Evolutionary conservation across 1,140 invertebrate species (phyloP).

Genomic region (Leptestheria dahalacensis): DNA sequence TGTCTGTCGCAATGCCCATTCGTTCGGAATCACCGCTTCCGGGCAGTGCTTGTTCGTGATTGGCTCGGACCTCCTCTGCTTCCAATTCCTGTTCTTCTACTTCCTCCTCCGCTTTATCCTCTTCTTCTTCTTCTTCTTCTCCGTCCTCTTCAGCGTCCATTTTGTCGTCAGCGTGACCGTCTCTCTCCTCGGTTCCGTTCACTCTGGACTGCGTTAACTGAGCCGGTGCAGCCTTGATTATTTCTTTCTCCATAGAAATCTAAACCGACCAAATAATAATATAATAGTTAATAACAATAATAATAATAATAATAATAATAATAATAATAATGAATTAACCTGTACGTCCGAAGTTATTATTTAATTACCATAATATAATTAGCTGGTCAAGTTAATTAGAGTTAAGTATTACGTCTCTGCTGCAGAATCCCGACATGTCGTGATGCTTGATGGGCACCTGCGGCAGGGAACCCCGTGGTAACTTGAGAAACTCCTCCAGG

Average conservation of each 20-base stretch:
- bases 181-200: not conserved
- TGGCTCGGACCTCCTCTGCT: too few relatives aligned
- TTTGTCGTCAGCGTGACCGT: not conserved
- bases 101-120: not conserved
- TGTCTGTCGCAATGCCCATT: too few relatives aligned
- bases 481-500: conserved; percentile 57
- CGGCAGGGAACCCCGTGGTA: conserved; percentile 19
- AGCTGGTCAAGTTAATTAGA: not conserved
- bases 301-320: not conserved
- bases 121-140: conserved; percentile 7
- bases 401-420: conserved; percentile 6
- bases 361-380: not conserved
- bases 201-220: not conserved
- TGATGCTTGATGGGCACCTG: conserved; percentile 14
- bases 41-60: too few relatives aligned
- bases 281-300: not conserved
- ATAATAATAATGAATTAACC: not conserved
- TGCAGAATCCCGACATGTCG: not conserved
- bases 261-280: not conserved
- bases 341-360: not conserved
- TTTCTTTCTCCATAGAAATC: conserved; percentile 9
- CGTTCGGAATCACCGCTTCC: too few relatives aligned
- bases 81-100: conserved; percentile 2
- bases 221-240: not conserved
- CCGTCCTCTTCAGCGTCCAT: not conserved